A percentile compares a stretch with the other conserved stretches of the same genome.
These are phyloP conservation scores for Vimba vimba DNA, from an alignment of 2,113 vertebrate genomes.

Conservation along the genomic window DNA sequence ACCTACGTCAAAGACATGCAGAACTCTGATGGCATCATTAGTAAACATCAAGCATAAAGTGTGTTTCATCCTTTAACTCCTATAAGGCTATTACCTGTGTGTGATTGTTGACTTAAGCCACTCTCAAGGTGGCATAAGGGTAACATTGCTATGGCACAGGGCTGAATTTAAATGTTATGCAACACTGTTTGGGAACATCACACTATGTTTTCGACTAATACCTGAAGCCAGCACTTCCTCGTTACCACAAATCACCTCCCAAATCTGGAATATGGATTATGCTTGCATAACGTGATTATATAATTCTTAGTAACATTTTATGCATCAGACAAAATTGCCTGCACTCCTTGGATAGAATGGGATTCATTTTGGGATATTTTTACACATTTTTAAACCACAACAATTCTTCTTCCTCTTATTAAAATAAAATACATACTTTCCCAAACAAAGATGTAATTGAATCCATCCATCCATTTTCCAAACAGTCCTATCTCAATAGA, in stretches of 20 bases:
- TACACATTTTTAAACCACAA: background rate
- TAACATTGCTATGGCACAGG: background rate
- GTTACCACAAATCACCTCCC: background rate
- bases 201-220: background rate
- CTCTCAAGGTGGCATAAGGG: conserved; percentile 18
- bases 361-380: background rate
- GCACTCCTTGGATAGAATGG: background rate
- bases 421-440: background rate
- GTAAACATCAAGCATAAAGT: conserved; percentile 8
- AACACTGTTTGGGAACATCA: conserved; percentile 55
- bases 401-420: no score
- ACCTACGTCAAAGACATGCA: conserved; percentile 14
- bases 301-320: background rate
- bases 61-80: conserved; percentile 40
- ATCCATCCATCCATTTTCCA: background rate
- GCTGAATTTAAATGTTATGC: conserved; percentile 51
- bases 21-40: conserved; percentile 1
- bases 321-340: background rate
- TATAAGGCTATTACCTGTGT: conserved; percentile 9
- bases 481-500: background rate
- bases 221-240: background rate
- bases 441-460: background rate
- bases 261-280: conserved; percentile 21
- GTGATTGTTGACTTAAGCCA: background rate
- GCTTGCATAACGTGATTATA: conserved; percentile 19